Conservation (phyloP, 2,113 vertebrate genomes). For the Alligator mississippiensis region DNA sequence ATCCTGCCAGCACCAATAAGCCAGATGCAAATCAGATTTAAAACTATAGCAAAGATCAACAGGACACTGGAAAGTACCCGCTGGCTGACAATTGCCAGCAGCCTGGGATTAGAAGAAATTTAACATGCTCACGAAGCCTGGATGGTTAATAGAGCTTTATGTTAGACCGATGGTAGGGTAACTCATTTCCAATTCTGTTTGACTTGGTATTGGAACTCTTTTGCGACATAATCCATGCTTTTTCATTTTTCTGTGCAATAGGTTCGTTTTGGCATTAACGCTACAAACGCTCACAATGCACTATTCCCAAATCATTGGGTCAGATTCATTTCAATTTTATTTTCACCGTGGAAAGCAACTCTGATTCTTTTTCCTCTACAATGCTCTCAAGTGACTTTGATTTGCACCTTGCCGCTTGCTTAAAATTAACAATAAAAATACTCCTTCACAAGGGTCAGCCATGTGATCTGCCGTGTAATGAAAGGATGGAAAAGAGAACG, state of each 20-base stretch:
- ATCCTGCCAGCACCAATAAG: not conserved
- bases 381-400: constrained; percentile 49
- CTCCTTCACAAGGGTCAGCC: not conserved
- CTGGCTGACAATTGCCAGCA: not conserved
- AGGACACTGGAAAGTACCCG: not conserved
- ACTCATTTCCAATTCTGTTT: not conserved
- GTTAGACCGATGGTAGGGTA: not conserved
- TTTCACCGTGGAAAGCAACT: not conserved
- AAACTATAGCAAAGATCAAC: rapidly evolving
- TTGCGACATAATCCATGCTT: rapidly evolving
- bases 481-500: constrained; percentile 10
- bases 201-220: not conserved
- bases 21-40: rapidly evolving
- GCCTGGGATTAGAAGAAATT: rapidly evolving
- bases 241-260: not conserved
- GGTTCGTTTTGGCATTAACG: not conserved
- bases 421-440: constrained; percentile 48
- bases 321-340: rapidly evolving
- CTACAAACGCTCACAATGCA: not conserved
- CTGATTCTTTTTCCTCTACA: not conserved
- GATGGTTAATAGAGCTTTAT: rapidly evolving
- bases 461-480: not conserved
- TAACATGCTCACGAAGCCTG: not conserved
- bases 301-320: not conserved
- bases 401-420: constrained; percentile 51